Conservation (phyloP, 2,797 vertebrate species). For the Enteromius paludinosus region DNA sequence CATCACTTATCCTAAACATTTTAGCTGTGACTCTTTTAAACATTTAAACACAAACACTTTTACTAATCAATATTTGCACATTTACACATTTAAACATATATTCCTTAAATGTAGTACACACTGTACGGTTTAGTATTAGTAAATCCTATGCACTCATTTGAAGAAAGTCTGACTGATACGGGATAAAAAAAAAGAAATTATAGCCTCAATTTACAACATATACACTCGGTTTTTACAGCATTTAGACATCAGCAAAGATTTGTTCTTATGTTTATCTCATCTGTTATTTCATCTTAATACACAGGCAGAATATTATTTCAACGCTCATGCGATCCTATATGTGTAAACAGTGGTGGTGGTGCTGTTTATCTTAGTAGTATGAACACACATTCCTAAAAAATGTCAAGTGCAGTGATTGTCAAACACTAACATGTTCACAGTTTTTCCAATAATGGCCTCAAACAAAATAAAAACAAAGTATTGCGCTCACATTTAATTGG, state of each 20-base stretch:
- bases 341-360: background rate
- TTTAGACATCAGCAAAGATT: slow-evolving; percentile 1
- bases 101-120: background rate
- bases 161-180: background rate
- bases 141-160: slow-evolving; percentile 2
- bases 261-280: background rate
- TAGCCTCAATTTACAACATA: slow-evolving; percentile 13
- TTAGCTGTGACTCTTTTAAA: background rate
- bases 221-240: slow-evolving; percentile 3
- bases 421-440: slow-evolving; percentile 24
- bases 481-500: background rate
- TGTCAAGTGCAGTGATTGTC: slow-evolving; percentile 32
- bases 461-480: background rate
- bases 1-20: background rate
- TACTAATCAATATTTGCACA: slow-evolving; percentile 24
- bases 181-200: background rate
- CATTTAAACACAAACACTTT: slow-evolving; percentile 2
- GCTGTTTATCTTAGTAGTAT: slow-evolving; percentile 12
- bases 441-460: background rate
- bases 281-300: slow-evolving; percentile 7
- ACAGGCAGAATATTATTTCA: background rate
- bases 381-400: background rate
- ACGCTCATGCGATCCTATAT: background rate
- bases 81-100: slow-evolving; percentile 25
- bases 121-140: background rate